Evolutionary conservation across 2,888 invertebrate genomes (phyloP), one percentile per base, ranked within the genome.

Genomic region (Leptinotarsa tumamoca): DNA sequence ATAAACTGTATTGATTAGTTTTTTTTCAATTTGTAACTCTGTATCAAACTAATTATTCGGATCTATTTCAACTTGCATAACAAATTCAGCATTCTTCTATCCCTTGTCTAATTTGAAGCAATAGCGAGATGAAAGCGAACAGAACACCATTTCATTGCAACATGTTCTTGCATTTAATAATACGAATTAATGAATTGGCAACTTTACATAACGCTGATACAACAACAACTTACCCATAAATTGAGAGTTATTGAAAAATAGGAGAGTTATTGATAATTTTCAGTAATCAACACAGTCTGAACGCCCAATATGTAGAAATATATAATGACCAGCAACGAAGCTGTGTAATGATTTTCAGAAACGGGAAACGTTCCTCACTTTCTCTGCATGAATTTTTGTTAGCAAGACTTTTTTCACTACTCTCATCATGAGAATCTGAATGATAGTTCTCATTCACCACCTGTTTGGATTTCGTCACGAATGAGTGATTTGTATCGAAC

Each of bases 221-320:
- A 52, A 52, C 52, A 63, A n/a, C n/a, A 63, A 63, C 43, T 15
- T 17, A 43, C n/a, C 10, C 27, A 63, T 17, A 43, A 63, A 63
- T 18, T 43, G n/a, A 5, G 7, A 63, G 5, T 4, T 27, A 63
- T 63, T 63, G 63, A n/a, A 63, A 58, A 58, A 58, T 58, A 21
- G 14, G 33, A n/a, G 18, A 69, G 17, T 33, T 56, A 56, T 50
- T 15, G 21, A 58, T 70, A 70, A 70, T 58, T 58, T 70, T 58
- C 70, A 49, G 4, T 43, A 70, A 43, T 70, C 56, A 27, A 43
- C 17, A 33, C 33, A 13, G 1, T 14, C 1, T 43, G 49, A 17
- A 70, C 70, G 49, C 50, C 58, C 43, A 21, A 49, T 17, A 4
- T 63, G 63, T 63, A 63, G 63, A 63, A 63, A 63, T 63, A 63